Conservation (phyloP, 2,797 vertebrate species). For the Austrolebias charrua region DNA sequence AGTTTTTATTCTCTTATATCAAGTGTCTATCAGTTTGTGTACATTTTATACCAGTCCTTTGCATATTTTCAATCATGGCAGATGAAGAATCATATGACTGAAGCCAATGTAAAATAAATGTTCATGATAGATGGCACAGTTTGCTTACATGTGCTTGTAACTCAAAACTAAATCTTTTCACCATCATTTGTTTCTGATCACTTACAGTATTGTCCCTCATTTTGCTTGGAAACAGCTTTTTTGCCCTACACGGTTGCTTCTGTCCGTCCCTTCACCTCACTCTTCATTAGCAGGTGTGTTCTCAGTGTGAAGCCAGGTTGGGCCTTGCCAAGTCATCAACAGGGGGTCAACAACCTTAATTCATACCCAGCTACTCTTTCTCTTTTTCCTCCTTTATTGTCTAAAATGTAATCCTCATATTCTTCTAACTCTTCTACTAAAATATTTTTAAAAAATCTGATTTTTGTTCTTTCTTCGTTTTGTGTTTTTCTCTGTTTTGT, state of each 20-base stretch:
- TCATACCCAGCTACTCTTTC: constrained; percentile 51
- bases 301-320: constrained; percentile 61
- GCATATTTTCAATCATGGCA: too few species aligned
- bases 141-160: neutral
- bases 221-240: constrained; percentile 7
- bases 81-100: too few species aligned
- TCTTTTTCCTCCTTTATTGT: neutral
- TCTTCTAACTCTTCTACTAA: neutral
- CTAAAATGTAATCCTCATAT: constrained; percentile 2
- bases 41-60: too few species aligned
- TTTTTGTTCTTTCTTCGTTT: neutral
- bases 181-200: neutral
- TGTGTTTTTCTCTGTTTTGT: neutral
- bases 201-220: neutral
- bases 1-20: neutral
- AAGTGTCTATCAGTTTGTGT: neutral
- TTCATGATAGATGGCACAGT: too few species aligned
- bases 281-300: constrained; percentile 62
- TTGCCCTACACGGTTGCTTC: too few species aligned
- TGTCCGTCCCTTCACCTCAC: constrained; percentile 19
- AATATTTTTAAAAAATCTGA: constrained; percentile 4
- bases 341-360: constrained; percentile 58
- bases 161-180: neutral
- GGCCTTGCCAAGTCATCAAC: constrained; percentile 54
- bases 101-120: too few species aligned